These are phyloP conservation scores for Prenolepis imparis DNA, from an alignment of 2,888 invertebrate genomes.

Conservation along the genomic window DNA sequence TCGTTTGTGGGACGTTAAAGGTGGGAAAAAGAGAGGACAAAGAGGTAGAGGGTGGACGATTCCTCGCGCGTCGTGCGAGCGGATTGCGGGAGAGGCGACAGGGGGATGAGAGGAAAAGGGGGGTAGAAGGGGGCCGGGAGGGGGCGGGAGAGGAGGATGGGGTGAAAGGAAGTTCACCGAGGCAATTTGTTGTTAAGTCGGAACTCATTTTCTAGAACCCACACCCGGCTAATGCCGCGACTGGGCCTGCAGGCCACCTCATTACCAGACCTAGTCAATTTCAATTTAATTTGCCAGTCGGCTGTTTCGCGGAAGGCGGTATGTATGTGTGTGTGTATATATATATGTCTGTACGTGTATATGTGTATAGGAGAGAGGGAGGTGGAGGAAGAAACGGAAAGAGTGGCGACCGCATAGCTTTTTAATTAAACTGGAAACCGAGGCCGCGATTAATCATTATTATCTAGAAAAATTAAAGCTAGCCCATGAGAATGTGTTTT, in stretches of 20 bases:
- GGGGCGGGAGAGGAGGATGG: constrained; percentile 42
- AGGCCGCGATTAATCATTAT: constrained; percentile 72
- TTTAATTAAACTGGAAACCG: constrained; percentile 71
- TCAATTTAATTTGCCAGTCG: constrained; percentile 79
- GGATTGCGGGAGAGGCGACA: constrained; percentile 42
- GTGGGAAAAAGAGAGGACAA: constrained; percentile 39
- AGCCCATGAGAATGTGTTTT: constrained; percentile 28
- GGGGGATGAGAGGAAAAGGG: background rate
- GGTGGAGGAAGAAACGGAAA: constrained; percentile 23
- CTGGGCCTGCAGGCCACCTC: constrained; percentile 74
- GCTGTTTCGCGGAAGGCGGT: constrained; percentile 61
- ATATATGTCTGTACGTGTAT: background rate
- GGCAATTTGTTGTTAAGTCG: constrained; percentile 81
- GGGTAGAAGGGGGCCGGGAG: background rate
- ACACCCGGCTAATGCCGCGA: constrained; percentile 58
- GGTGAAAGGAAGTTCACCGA: constrained; percentile 72
- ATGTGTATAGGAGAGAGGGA: constrained; percentile 15
- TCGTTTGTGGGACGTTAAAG: constrained; percentile 61
- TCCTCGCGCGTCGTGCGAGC: constrained; percentile 49
- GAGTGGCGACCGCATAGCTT: constrained; percentile 64
- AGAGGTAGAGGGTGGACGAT: constrained; percentile 44
- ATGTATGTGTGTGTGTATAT: background rate
- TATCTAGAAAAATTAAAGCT: constrained; percentile 70
- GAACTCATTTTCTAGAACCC: constrained; percentile 80
- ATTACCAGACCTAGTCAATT: constrained; percentile 80